Evolutionary conservation across 2,888 invertebrate genomes (phyloP).

Genomic region (Dorcus parallelipipedus): DNA sequence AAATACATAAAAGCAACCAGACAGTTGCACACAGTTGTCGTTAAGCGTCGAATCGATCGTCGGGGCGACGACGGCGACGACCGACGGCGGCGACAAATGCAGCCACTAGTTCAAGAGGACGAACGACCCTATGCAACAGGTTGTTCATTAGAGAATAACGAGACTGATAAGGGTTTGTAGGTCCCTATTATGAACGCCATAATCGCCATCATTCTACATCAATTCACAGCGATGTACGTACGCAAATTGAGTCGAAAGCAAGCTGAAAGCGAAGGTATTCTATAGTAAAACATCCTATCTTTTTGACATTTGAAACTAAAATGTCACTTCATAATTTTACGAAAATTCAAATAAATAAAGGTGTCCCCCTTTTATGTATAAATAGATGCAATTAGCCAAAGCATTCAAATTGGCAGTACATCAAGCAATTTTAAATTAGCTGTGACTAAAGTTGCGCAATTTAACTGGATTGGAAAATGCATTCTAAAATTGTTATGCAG

Average conservation of each 20-base stretch:
- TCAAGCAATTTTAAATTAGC: too few relatives aligned
- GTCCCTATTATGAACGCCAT: constrained; percentile 9
- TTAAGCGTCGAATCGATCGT: constrained; percentile 18
- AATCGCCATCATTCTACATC: constrained; percentile 13
- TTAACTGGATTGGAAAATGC: too few relatives aligned
- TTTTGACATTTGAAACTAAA: too few relatives aligned
- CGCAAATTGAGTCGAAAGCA: not conserved
- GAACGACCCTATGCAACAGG: constrained; percentile 18
- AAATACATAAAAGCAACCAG: constrained; percentile 1
- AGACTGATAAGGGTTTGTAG: constrained; percentile 12
- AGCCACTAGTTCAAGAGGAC: not conserved
- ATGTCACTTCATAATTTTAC: too few relatives aligned
- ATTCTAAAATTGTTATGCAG: too few relatives aligned
- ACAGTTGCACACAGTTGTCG: constrained; percentile 13
- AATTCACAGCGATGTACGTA: not conserved
- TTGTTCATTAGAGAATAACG: constrained; percentile 17
- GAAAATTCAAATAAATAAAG: too few relatives aligned
- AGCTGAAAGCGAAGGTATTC: too few relatives aligned
- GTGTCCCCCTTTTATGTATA: too few relatives aligned
- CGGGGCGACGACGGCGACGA: not conserved
- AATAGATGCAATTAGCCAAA: too few relatives aligned
- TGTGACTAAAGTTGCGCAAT: too few relatives aligned
- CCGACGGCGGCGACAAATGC: not conserved
- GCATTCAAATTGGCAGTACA: too few relatives aligned
- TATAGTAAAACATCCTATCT: too few relatives aligned